phyloP scores from a whole-genome alignment of 2,113 vertebrate species.

The Equus przewalskii region DNA sequence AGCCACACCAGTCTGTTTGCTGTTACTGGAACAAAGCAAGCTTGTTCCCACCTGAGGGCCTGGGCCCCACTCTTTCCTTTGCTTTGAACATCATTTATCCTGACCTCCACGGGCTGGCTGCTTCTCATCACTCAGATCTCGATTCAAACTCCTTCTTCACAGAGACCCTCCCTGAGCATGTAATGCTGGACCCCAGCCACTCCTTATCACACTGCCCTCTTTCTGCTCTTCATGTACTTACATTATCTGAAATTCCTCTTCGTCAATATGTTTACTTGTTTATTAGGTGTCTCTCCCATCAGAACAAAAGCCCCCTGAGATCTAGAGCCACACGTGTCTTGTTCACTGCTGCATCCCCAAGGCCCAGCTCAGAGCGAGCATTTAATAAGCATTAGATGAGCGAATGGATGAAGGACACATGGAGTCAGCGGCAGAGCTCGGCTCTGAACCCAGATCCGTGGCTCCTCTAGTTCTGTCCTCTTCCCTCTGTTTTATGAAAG shows the following conservation, averaged over 20 bases:
- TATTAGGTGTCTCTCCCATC: not conserved
- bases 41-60: not conserved
- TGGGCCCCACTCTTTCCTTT: not conserved
- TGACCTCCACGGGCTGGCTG: not conserved
- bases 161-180: not conserved
- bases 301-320: not conserved
- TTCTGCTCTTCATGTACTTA: not conserved
- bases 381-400: not conserved
- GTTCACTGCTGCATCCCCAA: not conserved
- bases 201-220: not conserved
- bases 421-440: not conserved
- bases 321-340: not conserved
- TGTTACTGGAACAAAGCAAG: not conserved
- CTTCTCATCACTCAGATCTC: not conserved
- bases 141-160: not conserved
- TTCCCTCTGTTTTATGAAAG: not conserved
- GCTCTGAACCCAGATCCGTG: not conserved
- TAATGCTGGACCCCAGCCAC: rapidly evolving
- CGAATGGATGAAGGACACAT: not conserved
- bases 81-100: not conserved
- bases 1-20: not conserved
- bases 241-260: not conserved
- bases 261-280: not conserved
- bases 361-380: not conserved
- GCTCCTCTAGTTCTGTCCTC: not conserved